These are phyloP conservation scores for Dromiciops gliroides DNA, from an alignment of 2,113 vertebrate species.

Conservation along the genomic window DNA sequence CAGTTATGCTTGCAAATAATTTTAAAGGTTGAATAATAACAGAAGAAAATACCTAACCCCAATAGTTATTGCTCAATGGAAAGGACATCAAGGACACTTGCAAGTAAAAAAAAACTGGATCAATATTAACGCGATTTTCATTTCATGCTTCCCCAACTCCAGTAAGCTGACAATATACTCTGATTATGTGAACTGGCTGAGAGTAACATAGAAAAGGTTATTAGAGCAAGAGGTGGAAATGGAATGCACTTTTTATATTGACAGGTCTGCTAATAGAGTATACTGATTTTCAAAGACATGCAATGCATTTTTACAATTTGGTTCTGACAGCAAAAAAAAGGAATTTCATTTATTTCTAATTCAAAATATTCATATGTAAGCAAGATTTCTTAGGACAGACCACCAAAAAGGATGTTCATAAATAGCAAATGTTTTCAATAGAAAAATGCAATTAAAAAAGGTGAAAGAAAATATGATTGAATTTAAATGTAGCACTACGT, in stretches of 20 bases:
- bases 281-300: constrained; percentile 86
- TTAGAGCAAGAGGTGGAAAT: constrained; percentile 90
- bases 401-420: constrained; percentile 69
- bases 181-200: constrained; percentile 88
- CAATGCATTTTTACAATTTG: constrained; percentile 83
- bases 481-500: constrained; percentile 65
- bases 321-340: constrained; percentile 81
- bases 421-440: constrained; percentile 66
- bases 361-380: constrained; percentile 82
- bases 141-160: constrained; percentile 99
- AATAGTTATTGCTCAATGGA: constrained; percentile 82
- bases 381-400: constrained; percentile 71
- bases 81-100: constrained; percentile 94
- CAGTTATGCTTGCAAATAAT: constrained; percentile 63
- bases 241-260: constrained; percentile 94
- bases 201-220: constrained; percentile 92
- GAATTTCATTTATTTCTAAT: constrained; percentile 84
- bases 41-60: constrained; percentile 82
- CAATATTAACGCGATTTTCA: constrained; percentile 99
- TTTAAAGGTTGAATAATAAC: constrained; percentile 67
- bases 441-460: constrained; percentile 78
- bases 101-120: constrained; percentile 96
- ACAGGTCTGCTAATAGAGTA: constrained; percentile 94
- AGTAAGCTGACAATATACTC: constrained; percentile 95
- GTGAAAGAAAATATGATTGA: constrained; percentile 68